phyloP scores from a whole-genome alignment of 2,113 vertebrate species.

The Neolamprologus modestus region DNA sequence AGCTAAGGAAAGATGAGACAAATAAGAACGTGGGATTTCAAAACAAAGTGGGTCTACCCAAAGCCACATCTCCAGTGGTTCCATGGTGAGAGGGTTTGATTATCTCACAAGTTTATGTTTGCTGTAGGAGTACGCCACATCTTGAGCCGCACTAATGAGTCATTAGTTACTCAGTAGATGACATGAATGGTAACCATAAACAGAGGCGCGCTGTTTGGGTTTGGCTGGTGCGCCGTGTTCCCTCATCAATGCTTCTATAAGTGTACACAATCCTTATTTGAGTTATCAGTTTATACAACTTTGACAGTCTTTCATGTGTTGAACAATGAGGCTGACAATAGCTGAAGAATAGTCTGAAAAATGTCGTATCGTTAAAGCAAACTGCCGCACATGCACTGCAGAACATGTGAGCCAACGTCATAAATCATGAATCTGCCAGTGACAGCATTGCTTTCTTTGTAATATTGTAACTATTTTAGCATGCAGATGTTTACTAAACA shows the following conservation, averaged over 20 bases:
- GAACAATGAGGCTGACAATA: background rate
- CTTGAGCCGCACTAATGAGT: conserved; percentile 30
- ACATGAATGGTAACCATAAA: conserved; percentile 58
- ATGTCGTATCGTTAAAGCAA: background rate
- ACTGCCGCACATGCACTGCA: background rate
- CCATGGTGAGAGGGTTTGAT: conserved; percentile 21
- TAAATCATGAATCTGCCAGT: background rate
- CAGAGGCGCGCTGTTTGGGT: conserved; percentile 25
- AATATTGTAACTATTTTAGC: background rate
- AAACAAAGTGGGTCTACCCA: conserved; percentile 19
- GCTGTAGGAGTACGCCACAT: background rate
- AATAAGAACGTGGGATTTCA: conserved; percentile 27
- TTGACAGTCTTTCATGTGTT: background rate
- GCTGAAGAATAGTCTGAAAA: background rate
- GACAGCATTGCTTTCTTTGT: background rate
- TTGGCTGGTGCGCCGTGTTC: background rate
- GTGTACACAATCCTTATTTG: background rate
- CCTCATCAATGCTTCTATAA: conserved; percentile 7
- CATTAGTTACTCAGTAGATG: conserved; percentile 30
- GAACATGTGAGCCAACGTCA: background rate
- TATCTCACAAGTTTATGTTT: conserved; percentile 46
- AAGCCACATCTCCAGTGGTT: conserved; percentile 16
- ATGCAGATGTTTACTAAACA: background rate
- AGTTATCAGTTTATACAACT: background rate
- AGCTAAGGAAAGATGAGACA: conserved; percentile 21